phyloP scores from a whole-genome alignment of 2,113 vertebrate species.

The Orycteropus afer region DNA sequence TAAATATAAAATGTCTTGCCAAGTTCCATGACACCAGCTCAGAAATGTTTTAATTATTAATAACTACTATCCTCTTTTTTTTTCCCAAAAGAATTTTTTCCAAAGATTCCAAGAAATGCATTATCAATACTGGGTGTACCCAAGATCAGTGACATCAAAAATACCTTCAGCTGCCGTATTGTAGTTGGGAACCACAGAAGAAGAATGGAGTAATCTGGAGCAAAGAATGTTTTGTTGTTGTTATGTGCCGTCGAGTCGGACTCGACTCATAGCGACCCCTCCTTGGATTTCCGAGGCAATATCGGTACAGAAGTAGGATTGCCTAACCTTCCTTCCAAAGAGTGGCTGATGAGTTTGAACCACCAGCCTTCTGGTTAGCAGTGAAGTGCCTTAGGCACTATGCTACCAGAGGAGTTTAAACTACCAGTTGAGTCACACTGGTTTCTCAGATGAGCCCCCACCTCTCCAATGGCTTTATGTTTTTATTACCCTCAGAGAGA shows the following conservation, averaged over 20 bases:
- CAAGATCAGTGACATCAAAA: background rate
- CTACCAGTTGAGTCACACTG: background rate
- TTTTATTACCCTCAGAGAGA: background rate
- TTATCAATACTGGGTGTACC: background rate
- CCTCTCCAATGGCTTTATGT: background rate
- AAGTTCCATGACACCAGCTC: background rate
- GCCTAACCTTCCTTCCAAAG: too few relatives aligned
- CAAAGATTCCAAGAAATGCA: slow-evolving; percentile 31
- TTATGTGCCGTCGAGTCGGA: too few relatives aligned
- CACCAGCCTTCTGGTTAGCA: too few relatives aligned
- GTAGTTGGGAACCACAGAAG: background rate
- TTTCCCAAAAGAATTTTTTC: slow-evolving; percentile 32
- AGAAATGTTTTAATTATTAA: slow-evolving; percentile 29
- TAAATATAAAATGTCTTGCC: background rate
- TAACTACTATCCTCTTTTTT: background rate
- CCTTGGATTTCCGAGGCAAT: too few relatives aligned
- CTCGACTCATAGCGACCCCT: too few relatives aligned
- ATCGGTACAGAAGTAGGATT: too few relatives aligned
- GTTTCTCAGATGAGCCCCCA: background rate
- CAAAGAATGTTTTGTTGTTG: background rate
- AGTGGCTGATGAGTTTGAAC: too few relatives aligned
- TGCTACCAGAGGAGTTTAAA: background rate
- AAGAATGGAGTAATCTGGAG: background rate
- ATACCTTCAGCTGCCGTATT: background rate
- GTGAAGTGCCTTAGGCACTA: too few relatives aligned